Base-by-base conservation (phyloP, 2,113 vertebrate genomes). In the Apus apus region DNA sequence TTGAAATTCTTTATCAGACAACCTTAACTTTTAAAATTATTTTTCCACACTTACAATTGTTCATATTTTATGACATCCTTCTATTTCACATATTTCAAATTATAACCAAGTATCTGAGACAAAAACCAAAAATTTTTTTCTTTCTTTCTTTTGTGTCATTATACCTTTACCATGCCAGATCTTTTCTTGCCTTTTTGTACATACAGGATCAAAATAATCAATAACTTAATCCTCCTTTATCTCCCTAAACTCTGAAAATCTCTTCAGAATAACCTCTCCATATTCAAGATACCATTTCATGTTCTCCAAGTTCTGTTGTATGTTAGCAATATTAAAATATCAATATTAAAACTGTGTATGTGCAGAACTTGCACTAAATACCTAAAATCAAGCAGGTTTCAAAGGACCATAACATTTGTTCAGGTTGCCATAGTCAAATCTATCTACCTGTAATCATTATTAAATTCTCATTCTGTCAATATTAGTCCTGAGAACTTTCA, bases 41-140 rank as follows among this genome's bases (percentile, higher is more conserved):
- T 76, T 65, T 48, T 22, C 5, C 8, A 22, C 4, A 4, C 2
- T 58, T 1, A 2, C 4, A 26, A 23, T 36, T 3, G 75, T 36
- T 90, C 18, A 50, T 46, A 50, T 32, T 70, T 25, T 46, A 12
- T 70, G 6, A 79, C 8, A 64, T 51, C 3, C 9, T 82, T 10
- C 14, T 32, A 4, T 13, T 51, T 74, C 16, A 27, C 6, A 7
- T 38, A 53, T 89, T 84, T 80, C 13, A 64, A 51, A 11, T 70
- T 83, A 19, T 56, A 89, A 51, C 6, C 22, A 75, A 25, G 25
- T 2, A 53, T 25, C 25, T 68, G 2, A 48, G 22, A 65, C 25
- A 60, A 67, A 76, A 85, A 7, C 1, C 30, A 15, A 0, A n/a
- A n/a, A n/a, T n/a, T n/a, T 0, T 6, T n/a, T 53, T 46, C 46